A percentile compares a stretch with the other conserved stretches of the same genome.
Conservation (phyloP, 2,113 vertebrate genomes). For the Mugil cephalus region DNA sequence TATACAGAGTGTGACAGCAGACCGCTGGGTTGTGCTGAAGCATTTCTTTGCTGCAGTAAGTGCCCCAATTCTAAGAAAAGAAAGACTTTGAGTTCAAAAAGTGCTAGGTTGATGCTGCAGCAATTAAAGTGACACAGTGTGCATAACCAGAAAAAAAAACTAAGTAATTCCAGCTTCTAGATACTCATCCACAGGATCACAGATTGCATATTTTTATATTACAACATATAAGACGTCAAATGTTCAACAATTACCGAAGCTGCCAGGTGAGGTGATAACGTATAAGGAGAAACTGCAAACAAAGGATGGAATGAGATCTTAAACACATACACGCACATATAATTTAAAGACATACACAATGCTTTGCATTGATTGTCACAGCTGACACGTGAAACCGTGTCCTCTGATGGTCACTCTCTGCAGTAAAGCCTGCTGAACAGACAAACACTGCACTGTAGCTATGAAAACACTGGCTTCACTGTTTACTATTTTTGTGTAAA, state of each 20-base stretch:
- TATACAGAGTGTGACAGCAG: conserved; percentile 27
- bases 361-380: conserved; percentile 25
- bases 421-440: conserved; percentile 1
- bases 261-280: not conserved
- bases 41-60: not conserved
- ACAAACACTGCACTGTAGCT: not conserved
- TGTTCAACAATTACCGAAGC: conserved; percentile 14
- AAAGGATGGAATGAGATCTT: conserved; percentile 25
- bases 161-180: too few species aligned
- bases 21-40: not conserved
- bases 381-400: not conserved
- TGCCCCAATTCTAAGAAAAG: conserved; percentile 1
- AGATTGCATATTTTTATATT: too few species aligned
- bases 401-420: not conserved
- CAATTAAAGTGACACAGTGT: conserved; percentile 1
- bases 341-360: not conserved
- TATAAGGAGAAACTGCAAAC: not conserved
- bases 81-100: conserved; percentile 22
- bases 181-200: too few species aligned
- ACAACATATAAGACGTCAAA: not conserved
- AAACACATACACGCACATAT: not conserved
- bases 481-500: not conserved
- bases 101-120: conserved; percentile 29
- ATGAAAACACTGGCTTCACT: conserved; percentile 4
- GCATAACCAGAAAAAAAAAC: not conserved